Evolutionary conservation across 2,888 invertebrate species (phyloP).

Genomic region (Aethes cnicana): DNA sequence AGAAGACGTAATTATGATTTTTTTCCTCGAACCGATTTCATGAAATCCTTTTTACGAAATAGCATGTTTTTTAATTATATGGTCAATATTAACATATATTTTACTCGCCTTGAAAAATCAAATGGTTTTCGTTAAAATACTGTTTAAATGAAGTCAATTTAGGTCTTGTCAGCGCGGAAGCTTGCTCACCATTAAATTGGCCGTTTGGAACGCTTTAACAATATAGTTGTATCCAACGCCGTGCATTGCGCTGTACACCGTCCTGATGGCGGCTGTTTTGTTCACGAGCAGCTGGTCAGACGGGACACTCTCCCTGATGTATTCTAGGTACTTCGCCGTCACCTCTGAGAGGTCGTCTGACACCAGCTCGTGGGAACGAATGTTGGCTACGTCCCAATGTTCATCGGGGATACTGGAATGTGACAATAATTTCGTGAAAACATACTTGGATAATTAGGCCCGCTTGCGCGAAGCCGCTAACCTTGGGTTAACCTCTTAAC

Average conservation of each 20-base stretch:
- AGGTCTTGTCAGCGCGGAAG: too few relatives aligned
- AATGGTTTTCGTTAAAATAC: too few relatives aligned
- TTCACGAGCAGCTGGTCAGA: slow-evolving; percentile 80
- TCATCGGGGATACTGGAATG: slow-evolving; percentile 84
- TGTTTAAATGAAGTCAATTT: too few relatives aligned
- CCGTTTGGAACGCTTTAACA: slow-evolving; percentile 86
- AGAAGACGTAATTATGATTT: too few relatives aligned
- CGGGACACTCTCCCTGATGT: slow-evolving; percentile 80
- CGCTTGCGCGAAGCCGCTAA: too few relatives aligned
- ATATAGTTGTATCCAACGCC: slow-evolving; percentile 95
- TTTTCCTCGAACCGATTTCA: too few relatives aligned
- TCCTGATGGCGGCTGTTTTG: slow-evolving; percentile 80
- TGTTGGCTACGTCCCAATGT: slow-evolving; percentile 88
- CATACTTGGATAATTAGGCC: neutral
- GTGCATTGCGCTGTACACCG: slow-evolving; percentile 98
- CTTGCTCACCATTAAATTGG: slow-evolving; percentile 88
- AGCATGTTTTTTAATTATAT: too few relatives aligned
- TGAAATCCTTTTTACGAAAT: too few relatives aligned
- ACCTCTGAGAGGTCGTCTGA: slow-evolving; percentile 88
- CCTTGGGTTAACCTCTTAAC: too few relatives aligned
- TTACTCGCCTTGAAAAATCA: too few relatives aligned
- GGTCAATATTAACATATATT: too few relatives aligned
- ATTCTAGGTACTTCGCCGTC: slow-evolving; percentile 85
- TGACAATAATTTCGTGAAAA: neutral
- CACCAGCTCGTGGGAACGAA: slow-evolving; percentile 81